These are phyloP conservation scores for Drosophila kikkawai DNA, from an alignment of 1,140 invertebrate species.

Conservation along the genomic window DNA sequence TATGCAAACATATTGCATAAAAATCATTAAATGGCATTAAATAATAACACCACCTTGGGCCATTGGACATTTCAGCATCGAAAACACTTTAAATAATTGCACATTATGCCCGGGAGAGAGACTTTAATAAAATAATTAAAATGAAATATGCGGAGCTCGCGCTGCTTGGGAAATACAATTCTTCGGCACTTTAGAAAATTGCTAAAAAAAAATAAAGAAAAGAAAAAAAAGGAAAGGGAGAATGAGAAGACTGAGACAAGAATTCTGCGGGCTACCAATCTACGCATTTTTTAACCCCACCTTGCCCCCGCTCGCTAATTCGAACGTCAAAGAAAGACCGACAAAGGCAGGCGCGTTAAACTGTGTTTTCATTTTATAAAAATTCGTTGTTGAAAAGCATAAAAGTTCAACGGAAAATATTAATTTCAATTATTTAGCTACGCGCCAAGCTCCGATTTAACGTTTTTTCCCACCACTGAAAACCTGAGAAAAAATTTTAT, in stretches of 20 bases:
- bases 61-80: constrained; percentile 39
- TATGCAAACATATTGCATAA: constrained; percentile 37
- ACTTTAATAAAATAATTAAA: constrained; percentile 81
- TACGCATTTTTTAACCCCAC: constrained; percentile 64
- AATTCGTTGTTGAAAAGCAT: constrained; percentile 55
- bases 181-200: constrained; percentile 53
- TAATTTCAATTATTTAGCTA: constrained; percentile 78
- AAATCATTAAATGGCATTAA: constrained; percentile 52
- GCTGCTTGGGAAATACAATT: constrained; percentile 27
- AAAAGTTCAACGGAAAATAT: constrained; percentile 68
- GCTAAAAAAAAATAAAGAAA: constrained; percentile 4
- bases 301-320: not conserved
- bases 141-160: constrained; percentile 63
- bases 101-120: constrained; percentile 45
- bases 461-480: constrained; percentile 16
- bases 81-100: constrained; percentile 77
- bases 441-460: constrained; percentile 33
- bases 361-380: constrained; percentile 61
- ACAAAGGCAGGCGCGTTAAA: constrained; percentile 50
- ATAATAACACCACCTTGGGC: constrained; percentile 33
- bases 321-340: constrained; percentile 66
- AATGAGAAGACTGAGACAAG: constrained; percentile 34
- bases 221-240: not conserved
- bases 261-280: constrained; percentile 77
- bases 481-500: constrained; percentile 7